Evolutionary conservation across 2,888 invertebrate genomes (phyloP).

Genomic region (Pimpla rufipes): DNA sequence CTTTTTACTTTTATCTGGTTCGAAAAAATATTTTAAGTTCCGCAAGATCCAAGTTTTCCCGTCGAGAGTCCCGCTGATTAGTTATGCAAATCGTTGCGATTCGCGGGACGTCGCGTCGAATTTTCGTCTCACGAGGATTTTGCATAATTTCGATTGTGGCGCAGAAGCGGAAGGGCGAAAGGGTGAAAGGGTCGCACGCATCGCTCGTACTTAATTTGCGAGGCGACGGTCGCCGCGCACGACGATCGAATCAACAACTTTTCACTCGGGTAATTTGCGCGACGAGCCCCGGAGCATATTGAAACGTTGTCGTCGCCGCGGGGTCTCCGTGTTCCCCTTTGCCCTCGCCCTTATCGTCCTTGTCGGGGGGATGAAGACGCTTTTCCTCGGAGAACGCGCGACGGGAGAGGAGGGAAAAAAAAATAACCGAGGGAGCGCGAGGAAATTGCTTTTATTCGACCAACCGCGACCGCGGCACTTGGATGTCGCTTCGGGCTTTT

Average conservation of each 20-base stretch:
- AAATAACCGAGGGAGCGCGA: neutral
- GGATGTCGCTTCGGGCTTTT: neutral
- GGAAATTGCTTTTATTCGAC: constrained; percentile 20
- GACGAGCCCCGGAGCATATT: constrained; percentile 29
- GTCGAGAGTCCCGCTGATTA: neutral
- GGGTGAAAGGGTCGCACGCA: neutral
- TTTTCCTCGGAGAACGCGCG: neutral
- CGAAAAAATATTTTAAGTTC: neutral
- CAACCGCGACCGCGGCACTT: neutral
- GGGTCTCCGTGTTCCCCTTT: neutral
- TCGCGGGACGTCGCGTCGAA: constrained; percentile 17
- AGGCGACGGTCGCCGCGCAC: neutral
- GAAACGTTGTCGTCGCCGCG: constrained; percentile 7
- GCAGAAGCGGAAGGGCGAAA: neutral
- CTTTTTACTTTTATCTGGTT: too few species aligned
- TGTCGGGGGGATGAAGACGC: constrained; percentile 5
- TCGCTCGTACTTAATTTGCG: constrained; percentile 8
- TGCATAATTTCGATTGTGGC: constrained; percentile 6
- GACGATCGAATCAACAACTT: constrained; percentile 56
- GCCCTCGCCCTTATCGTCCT: constrained; percentile 20
- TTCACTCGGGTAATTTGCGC: constrained; percentile 47
- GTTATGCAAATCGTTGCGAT: constrained; percentile 1
- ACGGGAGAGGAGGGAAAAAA: neutral
- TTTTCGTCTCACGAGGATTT: constrained; percentile 27
- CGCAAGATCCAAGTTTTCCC: neutral